Conservation (phyloP, 2,888 invertebrate genomes). For the Papilio demoleus region DNA sequence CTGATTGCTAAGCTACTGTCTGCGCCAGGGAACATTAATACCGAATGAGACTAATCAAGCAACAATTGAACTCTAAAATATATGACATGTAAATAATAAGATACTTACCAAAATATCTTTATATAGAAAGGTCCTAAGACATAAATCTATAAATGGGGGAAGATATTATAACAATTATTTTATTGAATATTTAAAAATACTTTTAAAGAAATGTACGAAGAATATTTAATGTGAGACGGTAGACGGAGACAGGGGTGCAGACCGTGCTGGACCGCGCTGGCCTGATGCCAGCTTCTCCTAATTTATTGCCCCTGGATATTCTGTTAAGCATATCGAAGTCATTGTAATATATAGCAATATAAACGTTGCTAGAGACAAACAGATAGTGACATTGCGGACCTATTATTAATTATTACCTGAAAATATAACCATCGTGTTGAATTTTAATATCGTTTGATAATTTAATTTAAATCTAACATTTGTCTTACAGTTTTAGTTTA, state of each 20-base stretch:
- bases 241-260: background rate
- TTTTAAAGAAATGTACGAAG: slow-evolving; percentile 3
- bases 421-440: too few species aligned
- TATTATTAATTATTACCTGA: background rate
- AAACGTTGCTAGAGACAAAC: background rate
- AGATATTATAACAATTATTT: background rate
- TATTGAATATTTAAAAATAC: background rate
- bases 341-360: slow-evolving; percentile 16
- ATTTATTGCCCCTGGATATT: slow-evolving; percentile 24
- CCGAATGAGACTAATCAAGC: background rate
- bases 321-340: slow-evolving; percentile 24
- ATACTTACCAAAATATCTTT: background rate
- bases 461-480: too few species aligned
- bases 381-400: background rate
- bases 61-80: background rate
- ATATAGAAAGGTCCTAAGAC: too few species aligned
- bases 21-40: background rate
- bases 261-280: background rate
- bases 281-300: background rate
- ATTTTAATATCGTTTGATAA: too few species aligned
- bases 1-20: background rate
- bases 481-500: too few species aligned
- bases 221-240: background rate
- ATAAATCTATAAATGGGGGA: background rate
- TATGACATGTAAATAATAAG: background rate